Conservation (phyloP, 2,888 invertebrate genomes). For the Parochlus steinenii region DNA sequence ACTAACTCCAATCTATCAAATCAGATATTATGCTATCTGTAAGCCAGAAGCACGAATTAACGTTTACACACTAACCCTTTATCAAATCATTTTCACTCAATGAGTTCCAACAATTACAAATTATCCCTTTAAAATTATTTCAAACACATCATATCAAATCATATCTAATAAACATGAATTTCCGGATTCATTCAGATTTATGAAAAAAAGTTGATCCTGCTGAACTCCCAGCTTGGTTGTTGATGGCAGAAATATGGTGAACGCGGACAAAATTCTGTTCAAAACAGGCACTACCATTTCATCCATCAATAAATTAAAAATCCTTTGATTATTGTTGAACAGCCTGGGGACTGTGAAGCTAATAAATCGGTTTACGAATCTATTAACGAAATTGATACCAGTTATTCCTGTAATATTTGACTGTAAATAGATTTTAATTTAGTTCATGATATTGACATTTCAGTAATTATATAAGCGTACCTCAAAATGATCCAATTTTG, state of each 20-base stretch:
- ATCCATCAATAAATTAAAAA: slow-evolving; percentile 8
- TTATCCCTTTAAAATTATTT: no score
- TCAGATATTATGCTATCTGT: no score
- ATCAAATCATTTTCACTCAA: no score
- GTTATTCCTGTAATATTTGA: slow-evolving; percentile 8
- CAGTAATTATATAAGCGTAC: not conserved
- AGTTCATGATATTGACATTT: not conserved
- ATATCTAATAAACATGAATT: no score
- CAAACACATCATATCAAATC: no score
- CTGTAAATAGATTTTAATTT: slow-evolving; percentile 6
- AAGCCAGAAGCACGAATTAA: no score
- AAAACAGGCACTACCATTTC: slow-evolving; percentile 3
- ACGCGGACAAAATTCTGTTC: slow-evolving; percentile 10
- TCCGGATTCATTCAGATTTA: no score
- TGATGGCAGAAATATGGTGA: not conserved
- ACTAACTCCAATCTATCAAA: no score
- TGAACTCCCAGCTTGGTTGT: no score
- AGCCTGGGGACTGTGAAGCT: slow-evolving; percentile 1
- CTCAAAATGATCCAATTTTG: slow-evolving; percentile 6
- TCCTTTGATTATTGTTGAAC: slow-evolving; percentile 7
- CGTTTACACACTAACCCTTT: no score
- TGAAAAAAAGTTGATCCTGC: no score
- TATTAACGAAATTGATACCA: slow-evolving; percentile 3
- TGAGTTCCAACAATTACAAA: no score
- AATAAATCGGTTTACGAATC: slow-evolving; percentile 9